phyloP scores from a whole-genome alignment of 2,888 invertebrate genomes.

The Drosophila atripex region DNA sequence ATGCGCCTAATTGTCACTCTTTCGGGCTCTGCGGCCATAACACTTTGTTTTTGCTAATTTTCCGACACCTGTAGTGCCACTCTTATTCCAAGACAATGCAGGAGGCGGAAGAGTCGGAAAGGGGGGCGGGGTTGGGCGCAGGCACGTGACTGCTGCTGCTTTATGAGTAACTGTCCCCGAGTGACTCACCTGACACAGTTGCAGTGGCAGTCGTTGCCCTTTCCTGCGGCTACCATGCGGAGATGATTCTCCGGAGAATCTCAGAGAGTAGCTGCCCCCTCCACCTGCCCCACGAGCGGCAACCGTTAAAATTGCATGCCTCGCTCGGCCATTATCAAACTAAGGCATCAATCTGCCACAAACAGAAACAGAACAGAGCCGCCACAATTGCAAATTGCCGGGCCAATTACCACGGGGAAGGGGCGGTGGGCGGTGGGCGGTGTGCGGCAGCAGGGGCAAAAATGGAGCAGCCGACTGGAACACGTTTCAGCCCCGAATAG shows the following conservation, averaged over 20 bases:
- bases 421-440: neutral
- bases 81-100: slow-evolving; percentile 24
- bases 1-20: slow-evolving; percentile 72
- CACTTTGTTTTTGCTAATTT: slow-evolving; percentile 75
- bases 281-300: slow-evolving; percentile 27
- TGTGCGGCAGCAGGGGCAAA: slow-evolving; percentile 20
- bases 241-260: too few relatives aligned
- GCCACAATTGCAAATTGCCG: slow-evolving; percentile 72
- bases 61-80: slow-evolving; percentile 49
- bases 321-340: slow-evolving; percentile 70
- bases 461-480: slow-evolving; percentile 62
- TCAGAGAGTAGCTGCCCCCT: neutral
- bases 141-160: slow-evolving; percentile 36
- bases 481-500: slow-evolving; percentile 50
- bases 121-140: neutral
- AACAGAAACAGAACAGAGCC: slow-evolving; percentile 41
- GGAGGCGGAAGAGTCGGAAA: too few relatives aligned
- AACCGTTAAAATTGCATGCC: slow-evolving; percentile 76
- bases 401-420: slow-evolving; percentile 60
- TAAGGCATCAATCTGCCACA: slow-evolving; percentile 66
- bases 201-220: slow-evolving; percentile 53
- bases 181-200: slow-evolving; percentile 39
- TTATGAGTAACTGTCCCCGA: slow-evolving; percentile 9
- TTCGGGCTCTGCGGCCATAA: slow-evolving; percentile 71
- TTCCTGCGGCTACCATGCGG: slow-evolving; percentile 49